These are phyloP conservation scores for Epinephelus coioides DNA, from an alignment of 2,797 vertebrate species.

Conservation along the genomic window DNA sequence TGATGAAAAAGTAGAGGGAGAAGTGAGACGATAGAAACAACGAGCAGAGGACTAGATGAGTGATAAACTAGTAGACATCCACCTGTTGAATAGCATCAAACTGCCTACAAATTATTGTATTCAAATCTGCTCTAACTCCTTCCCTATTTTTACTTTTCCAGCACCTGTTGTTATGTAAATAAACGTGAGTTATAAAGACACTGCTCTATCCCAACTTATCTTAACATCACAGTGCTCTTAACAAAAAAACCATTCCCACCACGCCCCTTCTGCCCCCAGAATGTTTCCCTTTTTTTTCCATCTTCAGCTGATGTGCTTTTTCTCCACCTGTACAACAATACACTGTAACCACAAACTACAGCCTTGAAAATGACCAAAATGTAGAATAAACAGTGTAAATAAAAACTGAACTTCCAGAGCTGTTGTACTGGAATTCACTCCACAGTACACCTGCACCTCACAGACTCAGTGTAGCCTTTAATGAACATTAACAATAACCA, in stretches of 20 bases:
- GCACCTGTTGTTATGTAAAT: constrained; percentile 49
- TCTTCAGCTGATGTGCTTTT: background rate
- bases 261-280: background rate
- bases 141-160: constrained; percentile 40
- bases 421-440: background rate
- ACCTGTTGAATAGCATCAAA: constrained; percentile 28
- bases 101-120: constrained; percentile 3
- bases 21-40: background rate
- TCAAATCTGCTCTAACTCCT: constrained; percentile 40
- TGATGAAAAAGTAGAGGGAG: background rate
- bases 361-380: background rate
- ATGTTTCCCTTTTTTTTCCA: background rate
- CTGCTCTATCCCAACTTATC: constrained; percentile 25
- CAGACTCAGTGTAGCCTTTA: background rate
- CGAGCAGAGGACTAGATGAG: background rate
- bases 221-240: constrained; percentile 35
- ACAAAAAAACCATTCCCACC: constrained; percentile 21
- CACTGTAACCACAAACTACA: background rate
- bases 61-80: background rate
- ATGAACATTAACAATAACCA: constrained; percentile 1
- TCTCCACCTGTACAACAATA: background rate
- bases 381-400: background rate
- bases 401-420: background rate
- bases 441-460: background rate
- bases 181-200: constrained; percentile 33